Conservation (phyloP, 37 sponge, comb jelly and placozoan genomes). For the Spongilla lacustris region DNA sequence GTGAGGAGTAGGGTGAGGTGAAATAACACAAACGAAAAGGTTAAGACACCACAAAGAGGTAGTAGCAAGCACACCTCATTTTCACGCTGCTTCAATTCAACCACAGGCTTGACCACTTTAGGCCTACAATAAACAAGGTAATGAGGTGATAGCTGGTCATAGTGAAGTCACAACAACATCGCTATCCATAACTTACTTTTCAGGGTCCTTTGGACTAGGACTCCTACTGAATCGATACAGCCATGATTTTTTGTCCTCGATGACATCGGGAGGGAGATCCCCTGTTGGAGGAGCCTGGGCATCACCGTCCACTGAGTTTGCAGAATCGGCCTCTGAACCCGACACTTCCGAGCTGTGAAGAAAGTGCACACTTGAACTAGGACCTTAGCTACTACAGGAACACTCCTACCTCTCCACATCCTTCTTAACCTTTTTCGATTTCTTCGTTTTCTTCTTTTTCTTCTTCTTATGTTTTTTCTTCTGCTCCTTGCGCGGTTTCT, state of each 20-base stretch:
- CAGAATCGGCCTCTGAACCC: conserved; percentile 14
- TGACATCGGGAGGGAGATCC: conserved; percentile 47
- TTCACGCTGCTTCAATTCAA: too few species aligned
- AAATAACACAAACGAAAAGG: too few species aligned
- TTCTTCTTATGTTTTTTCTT: conserved; percentile 4
- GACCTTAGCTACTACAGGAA: not conserved
- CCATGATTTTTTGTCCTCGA: conserved; percentile 41
- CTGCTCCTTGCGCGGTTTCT: conserved; percentile 39
- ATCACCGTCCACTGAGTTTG: not conserved
- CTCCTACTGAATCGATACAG: conserved; percentile 66
- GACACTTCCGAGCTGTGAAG: not conserved
- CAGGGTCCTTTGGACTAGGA: conserved; percentile 42
- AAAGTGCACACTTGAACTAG: not conserved
- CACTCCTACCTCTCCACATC: conserved; percentile 6
- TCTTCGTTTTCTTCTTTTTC: conserved; percentile 17
- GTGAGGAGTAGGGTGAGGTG: too few species aligned
- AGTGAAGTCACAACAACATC: not conserved
- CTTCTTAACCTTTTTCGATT: not conserved
- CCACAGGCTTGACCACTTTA: too few species aligned
- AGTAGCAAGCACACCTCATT: too few species aligned
- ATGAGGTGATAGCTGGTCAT: not conserved
- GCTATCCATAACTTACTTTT: not conserved
- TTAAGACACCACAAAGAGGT: too few species aligned
- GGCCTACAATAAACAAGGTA: not conserved
- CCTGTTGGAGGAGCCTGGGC: conserved; percentile 29